Evolutionary conservation across 2,888 invertebrate genomes (phyloP).

Genomic region (Agonopterix alstromeriana): DNA sequence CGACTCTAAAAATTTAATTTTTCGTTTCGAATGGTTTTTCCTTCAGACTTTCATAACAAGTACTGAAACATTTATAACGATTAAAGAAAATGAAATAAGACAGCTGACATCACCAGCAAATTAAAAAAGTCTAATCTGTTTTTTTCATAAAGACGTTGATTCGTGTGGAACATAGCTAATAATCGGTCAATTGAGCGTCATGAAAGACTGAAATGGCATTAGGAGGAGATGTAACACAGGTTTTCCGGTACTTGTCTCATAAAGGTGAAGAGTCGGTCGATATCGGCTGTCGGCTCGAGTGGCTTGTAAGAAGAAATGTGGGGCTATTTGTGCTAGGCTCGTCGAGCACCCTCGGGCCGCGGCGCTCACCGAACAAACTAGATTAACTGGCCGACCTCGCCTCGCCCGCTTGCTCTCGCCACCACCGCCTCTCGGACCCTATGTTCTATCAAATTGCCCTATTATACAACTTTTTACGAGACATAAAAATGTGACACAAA

Average conservation of each 20-base stretch:
- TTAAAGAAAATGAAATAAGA: too few species aligned
- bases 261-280: slow-evolving; percentile 46
- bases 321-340: slow-evolving; percentile 54
- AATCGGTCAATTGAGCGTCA: slow-evolving; percentile 15
- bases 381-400: slow-evolving; percentile 52
- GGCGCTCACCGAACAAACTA: slow-evolving; percentile 46
- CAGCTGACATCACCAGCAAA: too few species aligned
- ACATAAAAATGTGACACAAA: neutral
- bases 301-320: slow-evolving; percentile 57
- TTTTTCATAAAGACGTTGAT: too few species aligned
- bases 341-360: slow-evolving; percentile 43
- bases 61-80: too few species aligned
- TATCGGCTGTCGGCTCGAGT: slow-evolving; percentile 55
- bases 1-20: too few species aligned
- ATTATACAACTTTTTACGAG: slow-evolving; percentile 17
- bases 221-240: slow-evolving; percentile 27
- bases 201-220: slow-evolving; percentile 15
- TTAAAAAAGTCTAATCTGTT: too few species aligned
- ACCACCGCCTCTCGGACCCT: slow-evolving; percentile 14
- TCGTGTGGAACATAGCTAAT: slow-evolving; percentile 2
- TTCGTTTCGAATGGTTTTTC: too few species aligned
- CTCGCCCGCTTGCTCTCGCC: slow-evolving; percentile 11
- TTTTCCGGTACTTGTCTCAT: slow-evolving; percentile 43
- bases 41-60: too few species aligned
- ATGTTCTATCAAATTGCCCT: slow-evolving; percentile 28